Base-by-base conservation (phyloP, 2,113 vertebrate genomes). In the Melanerpes aurifrons region DNA sequence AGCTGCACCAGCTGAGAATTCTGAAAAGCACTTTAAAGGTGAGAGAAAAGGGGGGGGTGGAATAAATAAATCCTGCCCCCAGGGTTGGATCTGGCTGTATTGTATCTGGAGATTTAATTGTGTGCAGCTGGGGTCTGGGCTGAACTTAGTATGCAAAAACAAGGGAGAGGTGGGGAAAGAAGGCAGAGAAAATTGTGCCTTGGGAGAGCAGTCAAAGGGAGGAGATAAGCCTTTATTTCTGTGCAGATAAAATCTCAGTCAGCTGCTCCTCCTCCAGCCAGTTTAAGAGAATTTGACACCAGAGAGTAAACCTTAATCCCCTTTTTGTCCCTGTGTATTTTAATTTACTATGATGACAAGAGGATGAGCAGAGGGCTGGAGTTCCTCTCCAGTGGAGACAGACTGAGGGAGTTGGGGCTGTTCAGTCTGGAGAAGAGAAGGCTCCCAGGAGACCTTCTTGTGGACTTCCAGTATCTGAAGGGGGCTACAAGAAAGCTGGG, bases 11-110 rank as follows among this genome's bases (percentile, higher is more conserved):
- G 93, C 98, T 99, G 82, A 98, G 99, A 97, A 99, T 99, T 96
- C 98, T 99, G 94, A 98, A 98, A 97, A 99, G 99, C 98, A 99
- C 99, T 92, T 98, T 99, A 97, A 99, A 99, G 99, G 99, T 99
- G 97, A 97, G 98, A 93, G 88, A 80, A 92, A 86, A 96, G 89
- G 94, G 74, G 57, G 75, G 94, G 57, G 56, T 14, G 26, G 15
- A 56, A 56, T 45, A 15, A 28, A 92, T 62, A 96, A 93, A 73
- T 74, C 90, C 78, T 70, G 88, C 72, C 73, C 83, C 83, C 72
- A 89, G 75, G 85, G 64, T 75, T 61, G 83, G 63, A 81, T 88
- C 0, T 3, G 80, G 32, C 82, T 66, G 12, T 29, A n/a, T 47
- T 82, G n/a, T 69, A 43, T 79, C 75, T 1, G 12, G 78, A 69